These are phyloP conservation scores for Chiloscyllium plagiosum DNA, from an alignment of 2,113 vertebrate species.

Conservation along the genomic window DNA sequence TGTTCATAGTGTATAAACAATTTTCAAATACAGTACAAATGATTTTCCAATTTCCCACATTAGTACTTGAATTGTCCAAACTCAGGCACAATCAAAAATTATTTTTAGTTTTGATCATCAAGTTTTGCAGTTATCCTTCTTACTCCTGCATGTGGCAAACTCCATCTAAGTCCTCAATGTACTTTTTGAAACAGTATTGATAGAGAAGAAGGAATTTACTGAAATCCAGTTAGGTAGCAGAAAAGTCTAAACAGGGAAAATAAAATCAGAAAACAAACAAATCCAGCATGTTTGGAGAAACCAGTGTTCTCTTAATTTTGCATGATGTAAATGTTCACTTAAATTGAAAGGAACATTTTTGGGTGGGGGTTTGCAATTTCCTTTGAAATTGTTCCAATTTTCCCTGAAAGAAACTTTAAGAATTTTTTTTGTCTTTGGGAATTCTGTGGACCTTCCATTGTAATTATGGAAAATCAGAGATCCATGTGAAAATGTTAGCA, in stretches of 20 bases:
- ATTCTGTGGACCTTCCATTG: neutral
- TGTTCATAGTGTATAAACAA: neutral
- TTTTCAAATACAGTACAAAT: neutral
- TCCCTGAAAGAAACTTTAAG: neutral
- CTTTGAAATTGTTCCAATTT: neutral
- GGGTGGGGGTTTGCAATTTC: neutral
- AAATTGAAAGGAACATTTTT: neutral
- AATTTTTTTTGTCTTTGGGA: neutral
- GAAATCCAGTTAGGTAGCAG: neutral
- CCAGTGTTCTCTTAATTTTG: neutral
- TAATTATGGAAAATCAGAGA: neutral
- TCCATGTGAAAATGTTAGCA: neutral
- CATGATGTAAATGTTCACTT: neutral
- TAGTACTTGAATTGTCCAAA: neutral
- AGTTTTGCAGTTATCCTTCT: neutral
- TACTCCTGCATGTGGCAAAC: neutral
- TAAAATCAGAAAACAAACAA: neutral
- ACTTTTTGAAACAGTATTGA: neutral
- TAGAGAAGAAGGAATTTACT: neutral
- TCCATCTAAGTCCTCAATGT: neutral
- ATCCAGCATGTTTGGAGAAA: neutral
- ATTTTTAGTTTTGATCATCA: neutral
- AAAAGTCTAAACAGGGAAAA: neutral
- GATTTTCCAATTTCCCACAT: neutral
- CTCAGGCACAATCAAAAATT: neutral